Base-by-base conservation (phyloP, 1,140 invertebrate genomes). In the Xylocopa sonorina region DNA sequence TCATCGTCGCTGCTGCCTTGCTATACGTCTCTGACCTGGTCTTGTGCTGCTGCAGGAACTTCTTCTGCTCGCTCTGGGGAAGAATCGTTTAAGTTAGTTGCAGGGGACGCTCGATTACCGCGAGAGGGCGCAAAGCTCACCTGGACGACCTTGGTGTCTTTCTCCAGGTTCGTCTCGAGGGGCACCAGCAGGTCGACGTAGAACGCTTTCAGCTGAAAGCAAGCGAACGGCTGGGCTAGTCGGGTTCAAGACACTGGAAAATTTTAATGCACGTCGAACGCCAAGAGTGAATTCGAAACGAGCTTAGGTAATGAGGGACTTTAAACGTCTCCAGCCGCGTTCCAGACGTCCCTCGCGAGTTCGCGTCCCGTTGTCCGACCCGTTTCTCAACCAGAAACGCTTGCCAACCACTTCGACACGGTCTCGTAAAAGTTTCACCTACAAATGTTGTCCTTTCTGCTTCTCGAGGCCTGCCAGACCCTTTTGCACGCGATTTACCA, bases 101-200 rank as follows among this genome's bases (percentile, higher is more conserved):
- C n/a, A n/a, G n/a, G n/a, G n/a, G n/a, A n/a, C n/a, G n/a, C n/a
- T n/a, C n/a, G n/a, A n/a, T n/a, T n/a, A n/a, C n/a, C n/a, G n/a
- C n/a, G n/a, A n/a, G n/a, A n/a, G n/a, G n/a, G n/a, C n/a, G n/a
- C n/a, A n/a, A n/a, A n/a, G n/a, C 93, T 93, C 93, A 97, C 97
- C 95, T 97, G 97, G 71, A 98, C 97, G 80, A 98, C 97, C 95
- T 98, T 98, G 38, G 97, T 97, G 91, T 98, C 97, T 91, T 98
- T 98, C 91, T 98, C 97, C 87, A 98, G 93, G 93, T 98, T 98
- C 62, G 97, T 97, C 94, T 98, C 97, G 90, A 98, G 93, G 79
- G 97, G 97, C 64, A 98, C 97, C 76, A 98, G 93, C 76, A 98
- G 94, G 94, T 98, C 97, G 34, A 98, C 97, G 93, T 98, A 98